Evolutionary conservation across 2,888 invertebrate species (phyloP), one percentile per base, ranked within the genome.

Genomic region (Gortyna flavago): DNA sequence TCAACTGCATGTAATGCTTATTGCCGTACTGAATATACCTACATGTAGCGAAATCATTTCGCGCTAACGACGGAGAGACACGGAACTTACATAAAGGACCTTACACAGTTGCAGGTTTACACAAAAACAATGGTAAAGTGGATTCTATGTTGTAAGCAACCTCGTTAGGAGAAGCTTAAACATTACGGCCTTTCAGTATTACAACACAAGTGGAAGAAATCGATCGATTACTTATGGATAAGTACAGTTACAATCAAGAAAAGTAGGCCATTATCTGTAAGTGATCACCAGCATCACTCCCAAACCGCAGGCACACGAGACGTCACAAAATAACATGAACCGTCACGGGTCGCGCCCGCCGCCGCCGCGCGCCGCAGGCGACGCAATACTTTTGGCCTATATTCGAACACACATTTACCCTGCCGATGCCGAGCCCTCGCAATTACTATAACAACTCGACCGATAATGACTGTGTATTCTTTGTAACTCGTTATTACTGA

Each of bases 271-370:
- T 89, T 91, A 91, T 93, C 91, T 92, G 88, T 91, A 91, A 92
- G 88, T 88, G 90, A 91, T 90, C 89, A 88, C 90, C 87, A 87
- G 89, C 91, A 91, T 93, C 94, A 93, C 93, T 92, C 89, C 87
- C 89, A 80, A 90, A 93, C 95, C 94, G 92, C 94, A 94, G 91
- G 92, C 94, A 92, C 91, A 91, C 91, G 92, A 92, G 91, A 89
- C 91, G 91, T 94, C 92, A 94, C 94, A 92, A 93, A 95, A 95
- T 96, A 95, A 93, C 94, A 93, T 94, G 94, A 94, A 93, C 93
- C 91, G 91, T 91, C 92, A 90, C 90, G 91, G 91, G 90, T 91
- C 90, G 88, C 90, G 72, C 77, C 72, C 69, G 62, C 67, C 38
- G 77, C 54, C 78, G 67, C 48, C 65, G n/a, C 6, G 5, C 35